phyloP scores from a whole-genome alignment of 2,797 vertebrate genomes.

The Fringilla coelebs region DNA sequence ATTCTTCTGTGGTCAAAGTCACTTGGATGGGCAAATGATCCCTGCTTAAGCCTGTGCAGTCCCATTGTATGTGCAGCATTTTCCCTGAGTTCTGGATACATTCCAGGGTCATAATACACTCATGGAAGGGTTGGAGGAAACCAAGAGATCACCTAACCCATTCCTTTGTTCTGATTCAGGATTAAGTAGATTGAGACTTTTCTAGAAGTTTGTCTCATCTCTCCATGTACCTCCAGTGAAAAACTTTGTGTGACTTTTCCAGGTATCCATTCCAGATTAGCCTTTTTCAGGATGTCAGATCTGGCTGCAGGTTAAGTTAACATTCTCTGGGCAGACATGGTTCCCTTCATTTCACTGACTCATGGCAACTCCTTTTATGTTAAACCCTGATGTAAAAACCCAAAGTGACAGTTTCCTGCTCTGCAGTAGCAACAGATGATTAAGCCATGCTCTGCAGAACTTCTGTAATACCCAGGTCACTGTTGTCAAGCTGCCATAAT shows the following conservation, averaged over 20 bases:
- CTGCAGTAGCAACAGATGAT: conserved; percentile 2
- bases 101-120: background rate
- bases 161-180: conserved; percentile 2
- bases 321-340: background rate
- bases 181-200: background rate
- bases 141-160: background rate
- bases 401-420: background rate
- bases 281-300: background rate
- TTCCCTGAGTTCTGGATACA: background rate
- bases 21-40: background rate
- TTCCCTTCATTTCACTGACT: background rate
- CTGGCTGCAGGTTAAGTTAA: background rate
- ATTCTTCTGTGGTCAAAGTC: background rate
- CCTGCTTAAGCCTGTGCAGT: background rate
- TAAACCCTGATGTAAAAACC: background rate
- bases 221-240: background rate
- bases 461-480: background rate
- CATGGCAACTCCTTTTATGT: background rate
- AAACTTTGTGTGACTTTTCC: background rate
- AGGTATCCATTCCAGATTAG: background rate
- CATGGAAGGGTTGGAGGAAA: background rate
- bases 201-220: background rate
- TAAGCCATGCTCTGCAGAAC: background rate
- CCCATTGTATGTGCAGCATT: background rate
- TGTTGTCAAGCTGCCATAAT: background rate